Conservation (phyloP, 2,113 vertebrate species). For the Willisornis vidua region DNA sequence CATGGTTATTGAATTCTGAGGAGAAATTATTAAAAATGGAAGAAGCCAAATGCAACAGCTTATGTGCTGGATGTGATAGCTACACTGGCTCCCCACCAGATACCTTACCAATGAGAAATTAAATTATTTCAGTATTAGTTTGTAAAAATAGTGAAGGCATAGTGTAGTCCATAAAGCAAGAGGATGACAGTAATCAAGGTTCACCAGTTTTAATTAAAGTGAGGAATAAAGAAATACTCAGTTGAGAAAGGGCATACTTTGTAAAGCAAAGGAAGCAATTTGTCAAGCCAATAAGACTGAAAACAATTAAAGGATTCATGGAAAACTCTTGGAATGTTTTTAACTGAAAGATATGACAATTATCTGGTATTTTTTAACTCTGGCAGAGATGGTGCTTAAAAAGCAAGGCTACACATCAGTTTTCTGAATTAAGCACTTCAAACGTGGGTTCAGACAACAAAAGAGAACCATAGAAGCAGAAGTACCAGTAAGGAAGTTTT, state of each 20-base stretch:
- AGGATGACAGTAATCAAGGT: neutral
- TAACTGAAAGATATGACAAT: neutral
- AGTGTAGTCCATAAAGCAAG: neutral
- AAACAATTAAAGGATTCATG: neutral
- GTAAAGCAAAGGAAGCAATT: neutral
- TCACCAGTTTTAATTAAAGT: slow-evolving; percentile 34
- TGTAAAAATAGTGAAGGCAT: neutral
- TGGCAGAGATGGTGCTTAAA: neutral
- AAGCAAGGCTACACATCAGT: neutral
- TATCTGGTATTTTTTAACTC: neutral
- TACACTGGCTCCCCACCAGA: neutral
- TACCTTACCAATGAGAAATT: neutral
- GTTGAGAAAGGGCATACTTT: neutral
- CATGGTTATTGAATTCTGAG: neutral
- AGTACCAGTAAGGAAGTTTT: neutral
- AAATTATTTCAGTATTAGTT: neutral
- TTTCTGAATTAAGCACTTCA: neutral
- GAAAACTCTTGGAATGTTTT: neutral
- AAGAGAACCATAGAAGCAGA: neutral
- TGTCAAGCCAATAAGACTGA: neutral
- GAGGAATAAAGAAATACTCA: neutral
- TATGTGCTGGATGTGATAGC: neutral
- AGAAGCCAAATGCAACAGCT: neutral
- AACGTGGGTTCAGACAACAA: neutral
- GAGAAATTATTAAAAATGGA: neutral